A percentile compares a stretch with the other conserved stretches of the same genome.
These are phyloP conservation scores for Lepidothrix coronata DNA, from an alignment of 2,113 vertebrate genomes.

Conservation along the genomic window DNA sequence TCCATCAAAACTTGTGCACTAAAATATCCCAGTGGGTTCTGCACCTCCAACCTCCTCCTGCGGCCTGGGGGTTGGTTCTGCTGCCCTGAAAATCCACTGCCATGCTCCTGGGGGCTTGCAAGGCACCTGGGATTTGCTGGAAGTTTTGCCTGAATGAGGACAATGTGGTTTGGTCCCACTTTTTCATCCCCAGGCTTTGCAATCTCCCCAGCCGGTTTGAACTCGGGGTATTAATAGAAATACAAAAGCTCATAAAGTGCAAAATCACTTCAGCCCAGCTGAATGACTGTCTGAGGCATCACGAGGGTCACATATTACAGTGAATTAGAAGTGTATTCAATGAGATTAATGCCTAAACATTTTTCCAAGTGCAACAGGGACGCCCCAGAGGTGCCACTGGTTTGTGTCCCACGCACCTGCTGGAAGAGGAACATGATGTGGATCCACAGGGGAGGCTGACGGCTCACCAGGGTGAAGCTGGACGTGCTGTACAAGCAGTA, in stretches of 20 bases:
- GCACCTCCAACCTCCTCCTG: neutral
- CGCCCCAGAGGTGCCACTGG: neutral
- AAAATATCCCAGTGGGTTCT: neutral
- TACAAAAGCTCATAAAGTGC: neutral
- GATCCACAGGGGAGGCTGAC: conserved; percentile 89
- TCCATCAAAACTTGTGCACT: neutral
- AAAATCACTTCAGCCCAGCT: neutral
- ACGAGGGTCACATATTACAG: neutral
- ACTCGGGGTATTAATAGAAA: neutral
- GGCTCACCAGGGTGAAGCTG: conserved; percentile 86
- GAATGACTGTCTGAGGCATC: neutral
- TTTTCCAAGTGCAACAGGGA: neutral
- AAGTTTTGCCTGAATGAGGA: neutral
- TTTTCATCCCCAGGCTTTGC: neutral
- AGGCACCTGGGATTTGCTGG: neutral
- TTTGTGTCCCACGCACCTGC: conserved; percentile 79
- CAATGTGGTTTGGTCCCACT: neutral
- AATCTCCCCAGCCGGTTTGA: neutral
- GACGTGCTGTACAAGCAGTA: conserved; percentile 95
- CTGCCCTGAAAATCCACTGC: neutral
- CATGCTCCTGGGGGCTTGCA: neutral
- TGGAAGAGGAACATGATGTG: conserved; percentile 92
- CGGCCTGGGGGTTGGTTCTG: neutral
- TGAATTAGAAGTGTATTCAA: neutral
- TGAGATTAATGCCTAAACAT: neutral